These are phyloP conservation scores for Apostichopus californicus DNA, from an alignment of 35 echinoderm and acorn worm species.

Conservation along the genomic window DNA sequence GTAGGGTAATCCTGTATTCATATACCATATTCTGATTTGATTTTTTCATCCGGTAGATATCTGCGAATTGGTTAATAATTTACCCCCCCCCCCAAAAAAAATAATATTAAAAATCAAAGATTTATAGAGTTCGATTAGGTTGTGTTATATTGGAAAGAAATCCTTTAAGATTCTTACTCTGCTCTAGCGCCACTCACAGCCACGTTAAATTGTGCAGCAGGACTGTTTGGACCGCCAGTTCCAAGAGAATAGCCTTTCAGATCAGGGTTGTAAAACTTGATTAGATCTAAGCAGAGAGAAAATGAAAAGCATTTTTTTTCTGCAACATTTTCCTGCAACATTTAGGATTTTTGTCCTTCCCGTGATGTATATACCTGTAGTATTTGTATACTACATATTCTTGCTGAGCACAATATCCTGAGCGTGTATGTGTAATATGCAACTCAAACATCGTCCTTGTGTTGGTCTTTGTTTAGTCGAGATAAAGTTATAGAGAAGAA, in stretches of 20 bases:
- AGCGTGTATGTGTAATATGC: neutral
- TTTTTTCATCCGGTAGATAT: no score
- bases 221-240: conserved; percentile 28
- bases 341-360: neutral
- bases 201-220: conserved; percentile 46
- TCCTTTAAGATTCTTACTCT: conserved; percentile 37
- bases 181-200: conserved; percentile 51
- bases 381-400: neutral
- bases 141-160: neutral
- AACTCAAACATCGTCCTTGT: neutral
- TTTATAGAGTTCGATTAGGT: no score
- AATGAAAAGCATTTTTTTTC: neutral
- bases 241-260: conserved; percentile 66
- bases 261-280: conserved; percentile 68
- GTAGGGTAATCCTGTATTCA: no score
- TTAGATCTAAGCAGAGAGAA: conserved; percentile 56
- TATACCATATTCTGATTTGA: no score
- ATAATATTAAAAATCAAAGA: no score
- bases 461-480: neutral
- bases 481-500: neutral
- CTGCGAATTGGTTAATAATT: no score
- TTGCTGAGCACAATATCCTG: neutral
- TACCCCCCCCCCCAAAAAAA: no score
- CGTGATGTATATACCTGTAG: neutral
- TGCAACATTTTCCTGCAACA: neutral